These are phyloP conservation scores for Leptobrachium ailaonicum DNA, from an alignment of 2,113 vertebrate species.

Conservation along the genomic window DNA sequence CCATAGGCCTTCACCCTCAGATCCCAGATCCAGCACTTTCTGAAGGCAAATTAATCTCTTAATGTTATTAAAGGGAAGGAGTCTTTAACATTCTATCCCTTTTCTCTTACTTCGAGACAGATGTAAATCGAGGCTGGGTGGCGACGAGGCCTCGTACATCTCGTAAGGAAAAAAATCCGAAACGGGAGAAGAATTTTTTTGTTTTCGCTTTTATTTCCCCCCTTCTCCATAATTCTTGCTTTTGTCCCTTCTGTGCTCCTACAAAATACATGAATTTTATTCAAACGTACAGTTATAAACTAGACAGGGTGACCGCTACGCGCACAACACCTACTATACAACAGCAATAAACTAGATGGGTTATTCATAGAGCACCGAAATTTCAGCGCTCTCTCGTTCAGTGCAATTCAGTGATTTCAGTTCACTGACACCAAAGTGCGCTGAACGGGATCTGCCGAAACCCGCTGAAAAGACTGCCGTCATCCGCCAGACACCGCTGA, in stretches of 20 bases:
- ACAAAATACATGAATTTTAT: not conserved
- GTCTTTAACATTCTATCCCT: constrained; percentile 12
- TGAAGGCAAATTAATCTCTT: constrained; percentile 44
- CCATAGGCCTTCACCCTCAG: constrained; percentile 27
- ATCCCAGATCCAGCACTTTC: constrained; percentile 18
- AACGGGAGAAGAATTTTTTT: too few species aligned
- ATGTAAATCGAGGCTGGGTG: constrained; percentile 41
- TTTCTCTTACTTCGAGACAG: not conserved
- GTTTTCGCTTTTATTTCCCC: not conserved
- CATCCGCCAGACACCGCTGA: too few species aligned
- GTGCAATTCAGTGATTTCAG: too few species aligned
- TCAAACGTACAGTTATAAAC: not conserved
- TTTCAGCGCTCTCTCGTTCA: too few species aligned
- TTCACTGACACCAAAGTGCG: too few species aligned
- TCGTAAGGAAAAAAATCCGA: not conserved
- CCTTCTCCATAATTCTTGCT: not conserved
- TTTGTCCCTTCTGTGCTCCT: not conserved
- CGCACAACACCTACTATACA: too few species aligned
- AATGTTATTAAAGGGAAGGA: constrained; percentile 35
- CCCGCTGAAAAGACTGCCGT: too few species aligned
- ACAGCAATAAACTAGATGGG: too few species aligned
- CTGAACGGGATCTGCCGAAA: too few species aligned
- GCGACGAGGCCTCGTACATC: not conserved
- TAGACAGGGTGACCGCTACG: too few species aligned
- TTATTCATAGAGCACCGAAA: too few species aligned